Evolutionary conservation across 2,797 vertebrate species (phyloP), one percentile per base, ranked within the genome.

Genomic region (Sebastes jordani): DNA sequence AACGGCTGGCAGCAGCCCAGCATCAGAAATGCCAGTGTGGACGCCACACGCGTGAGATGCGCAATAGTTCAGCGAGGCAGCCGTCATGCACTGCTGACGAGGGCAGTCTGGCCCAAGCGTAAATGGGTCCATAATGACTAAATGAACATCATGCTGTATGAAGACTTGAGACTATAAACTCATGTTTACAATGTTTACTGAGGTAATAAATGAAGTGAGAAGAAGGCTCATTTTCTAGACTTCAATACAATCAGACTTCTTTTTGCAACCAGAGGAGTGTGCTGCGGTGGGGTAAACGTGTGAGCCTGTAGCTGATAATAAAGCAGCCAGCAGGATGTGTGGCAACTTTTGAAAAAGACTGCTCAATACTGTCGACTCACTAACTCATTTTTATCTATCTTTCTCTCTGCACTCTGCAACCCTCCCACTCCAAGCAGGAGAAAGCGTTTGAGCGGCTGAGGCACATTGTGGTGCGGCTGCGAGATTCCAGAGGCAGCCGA

Each of bases 381-480:
- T 36, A 5, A n/a, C 69, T 79, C 22, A n/a, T 76, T 76, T 52
- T 63, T 11, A 71, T 42, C 34, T n/a, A 23, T 6, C 20, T 34
- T 4, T n/a, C 23, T 22, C 18, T 68, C 62, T 64, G 62, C 54
- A 6, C 66, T 42, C 3, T 34, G 66, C 59, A 68, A 22, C 34
- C 54, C 67, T 71, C 76, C 68, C 59, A 69, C 65, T 71, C 68
- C 54, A 22, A 97, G 76, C 96, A 96, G 78, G 96, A 97, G 82
- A 97, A 95, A 67, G 87, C 95, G 9, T 96, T 96, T 1, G 89
- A 94, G 84, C 94, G 97, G 59, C 88, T 96, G 80, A 97, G 96
- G 88, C 93, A 94, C 4, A 85, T 95, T 78, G 82, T 96, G 81
- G 95, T 2, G 6, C 7, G 3, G 67, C 65, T 18, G 38, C n/a